Evolutionary conservation across 2,888 invertebrate genomes (phyloP).

Genomic region (Clistopyga incitator): DNA sequence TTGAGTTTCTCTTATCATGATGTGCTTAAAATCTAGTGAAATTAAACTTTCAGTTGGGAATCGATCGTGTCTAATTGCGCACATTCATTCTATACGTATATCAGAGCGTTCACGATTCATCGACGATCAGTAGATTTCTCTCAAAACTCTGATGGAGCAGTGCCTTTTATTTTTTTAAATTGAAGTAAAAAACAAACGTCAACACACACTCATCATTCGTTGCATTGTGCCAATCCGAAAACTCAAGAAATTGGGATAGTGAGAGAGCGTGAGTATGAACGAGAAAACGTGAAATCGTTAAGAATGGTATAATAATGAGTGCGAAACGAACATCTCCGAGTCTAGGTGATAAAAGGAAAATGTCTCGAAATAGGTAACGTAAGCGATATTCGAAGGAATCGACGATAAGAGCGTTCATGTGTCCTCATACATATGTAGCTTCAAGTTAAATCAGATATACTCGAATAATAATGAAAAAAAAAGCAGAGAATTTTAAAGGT

Average conservation of each 20-base stretch:
- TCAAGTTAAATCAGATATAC: constrained; percentile 16
- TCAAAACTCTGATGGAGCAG: constrained; percentile 66
- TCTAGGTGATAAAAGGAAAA: constrained; percentile 11
- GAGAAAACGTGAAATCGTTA: constrained; percentile 48
- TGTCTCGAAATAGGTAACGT: constrained; percentile 25
- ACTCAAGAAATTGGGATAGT: constrained; percentile 56
- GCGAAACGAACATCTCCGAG: constrained; percentile 32
- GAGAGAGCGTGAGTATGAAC: constrained; percentile 31
- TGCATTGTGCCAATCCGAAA: constrained; percentile 74
- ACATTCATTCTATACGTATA: constrained; percentile 40
- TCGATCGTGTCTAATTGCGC: constrained; percentile 2
- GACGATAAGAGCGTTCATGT: constrained; percentile 21
- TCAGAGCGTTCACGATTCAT: constrained; percentile 21
- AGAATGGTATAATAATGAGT: constrained; percentile 15
- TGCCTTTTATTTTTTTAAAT: constrained; percentile 70
- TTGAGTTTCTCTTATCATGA: no score
- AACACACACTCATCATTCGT: constrained; percentile 55
- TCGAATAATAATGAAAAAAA: constrained; percentile 16
- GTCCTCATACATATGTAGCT: constrained; percentile 15
- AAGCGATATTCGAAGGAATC: constrained; percentile 18
- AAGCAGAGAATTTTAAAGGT: constrained; percentile 26
- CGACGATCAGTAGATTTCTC: constrained; percentile 54
- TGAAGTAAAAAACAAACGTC: constrained; percentile 15
- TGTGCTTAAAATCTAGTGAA: no score
- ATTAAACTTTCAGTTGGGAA: neutral